Base-by-base conservation (phyloP, 2,797 vertebrate genomes). In the Alfaro cultratus region DNA sequence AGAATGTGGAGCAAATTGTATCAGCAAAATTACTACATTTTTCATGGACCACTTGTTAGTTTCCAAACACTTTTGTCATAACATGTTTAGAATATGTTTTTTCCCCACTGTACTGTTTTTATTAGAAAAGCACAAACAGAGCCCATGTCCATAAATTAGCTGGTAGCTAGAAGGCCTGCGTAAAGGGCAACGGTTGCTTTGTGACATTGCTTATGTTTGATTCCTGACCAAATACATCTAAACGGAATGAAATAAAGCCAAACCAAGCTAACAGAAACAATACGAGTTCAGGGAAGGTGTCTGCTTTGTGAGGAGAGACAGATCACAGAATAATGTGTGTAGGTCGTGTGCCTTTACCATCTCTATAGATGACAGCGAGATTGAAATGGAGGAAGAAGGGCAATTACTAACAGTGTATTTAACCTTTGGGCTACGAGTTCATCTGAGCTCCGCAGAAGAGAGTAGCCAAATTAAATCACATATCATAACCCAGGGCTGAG, bases 401-500 rank as follows among this genome's bases (percentile, higher is more conserved):
- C 49, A 80, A 89, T 84, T 78, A 78, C 88, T 80, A 79, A 78
- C 78, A 84, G 86, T 78, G 82, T 51, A 1, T 89, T 93, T 90
- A 88, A 91, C 90, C 92, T 90, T 83, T 68, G 34, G 83, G 89
- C 79, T 85, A 70, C 53, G 73, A 73, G 80, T 85, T 86, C 79
- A 53, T 84, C 78, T 77, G 77, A 9, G 43, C 72, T 81, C 39
- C 73, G 55, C 77, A 86, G 81, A 88, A 80, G 74, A 89, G 74
- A 82, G 34, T 39, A 26, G 2, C 78, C 77, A 81, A 91, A 89
- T 93, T 83, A 86, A 91, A 93, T 90, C 83, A 80, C 82, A 86
- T 89, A 81, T 88, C 81, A 55, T 85, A 75, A 87, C 79, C 60
- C 60, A 5, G 71, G 84, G 84, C 76, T 34, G 41, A 73, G 62